phyloP scores from a whole-genome alignment of 2,797 vertebrate genomes.

The Bovichtus diacanthus region DNA sequence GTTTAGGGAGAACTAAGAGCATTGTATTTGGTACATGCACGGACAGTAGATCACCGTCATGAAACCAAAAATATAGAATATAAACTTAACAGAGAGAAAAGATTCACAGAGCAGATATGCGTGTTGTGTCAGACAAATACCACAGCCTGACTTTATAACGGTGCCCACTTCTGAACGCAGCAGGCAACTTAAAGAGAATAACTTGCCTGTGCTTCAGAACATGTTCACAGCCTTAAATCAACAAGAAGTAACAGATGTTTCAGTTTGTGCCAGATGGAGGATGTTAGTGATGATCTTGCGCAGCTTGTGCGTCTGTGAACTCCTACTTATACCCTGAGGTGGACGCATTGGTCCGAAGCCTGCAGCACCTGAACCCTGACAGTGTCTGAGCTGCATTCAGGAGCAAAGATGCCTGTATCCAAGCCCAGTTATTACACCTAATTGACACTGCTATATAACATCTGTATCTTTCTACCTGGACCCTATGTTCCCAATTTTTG shows the following conservation, averaged over 20 bases:
- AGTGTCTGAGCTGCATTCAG: not conserved
- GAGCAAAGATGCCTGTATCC: not conserved
- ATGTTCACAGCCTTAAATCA: slow-evolving; percentile 11
- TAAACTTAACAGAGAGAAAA: not conserved
- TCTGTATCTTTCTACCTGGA: too few species aligned
- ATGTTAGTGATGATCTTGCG: slow-evolving; percentile 17
- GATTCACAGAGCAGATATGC: not conserved
- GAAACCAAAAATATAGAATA: not conserved
- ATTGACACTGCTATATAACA: too few species aligned
- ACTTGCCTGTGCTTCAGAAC: not conserved
- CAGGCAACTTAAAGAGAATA: not conserved
- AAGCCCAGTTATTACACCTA: not conserved
- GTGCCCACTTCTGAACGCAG: not conserved
- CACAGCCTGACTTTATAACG: not conserved
- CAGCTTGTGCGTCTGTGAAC: slow-evolving; percentile 22
- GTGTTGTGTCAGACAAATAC: not conserved
- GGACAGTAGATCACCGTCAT: not conserved
- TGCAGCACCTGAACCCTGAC: not conserved
- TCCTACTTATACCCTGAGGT: not conserved
- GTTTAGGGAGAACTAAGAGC: too few species aligned
- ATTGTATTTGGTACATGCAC: not conserved
- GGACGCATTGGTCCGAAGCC: slow-evolving; percentile 11
- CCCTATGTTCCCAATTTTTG: too few species aligned
- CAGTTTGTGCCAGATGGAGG: slow-evolving; percentile 28
- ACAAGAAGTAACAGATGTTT: slow-evolving; percentile 44